phyloP scores from a whole-genome alignment of 53 echinoderm and acorn worm genomes.

The Antedon mediterranea region DNA sequence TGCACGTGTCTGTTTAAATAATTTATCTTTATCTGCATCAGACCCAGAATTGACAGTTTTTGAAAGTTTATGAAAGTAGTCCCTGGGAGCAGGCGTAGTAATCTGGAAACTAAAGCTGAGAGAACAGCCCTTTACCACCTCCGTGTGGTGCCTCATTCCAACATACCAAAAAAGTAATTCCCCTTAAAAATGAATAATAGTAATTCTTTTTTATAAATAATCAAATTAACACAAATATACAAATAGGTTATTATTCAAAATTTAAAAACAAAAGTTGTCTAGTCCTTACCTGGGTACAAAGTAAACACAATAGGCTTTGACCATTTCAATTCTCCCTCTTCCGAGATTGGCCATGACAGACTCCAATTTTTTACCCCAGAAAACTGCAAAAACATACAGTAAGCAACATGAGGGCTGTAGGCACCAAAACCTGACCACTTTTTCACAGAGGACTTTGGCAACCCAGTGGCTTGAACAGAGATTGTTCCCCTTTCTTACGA shows the following conservation, averaged over 20 bases:
- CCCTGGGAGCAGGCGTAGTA: slow-evolving; percentile 49
- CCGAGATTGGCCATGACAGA: slow-evolving; percentile 73
- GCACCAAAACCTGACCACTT: too few species aligned
- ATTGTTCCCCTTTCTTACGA: too few species aligned
- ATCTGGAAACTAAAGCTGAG: slow-evolving; percentile 69
- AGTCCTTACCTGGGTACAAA: slow-evolving; percentile 62
- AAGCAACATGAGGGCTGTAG: background rate
- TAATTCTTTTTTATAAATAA: too few species aligned
- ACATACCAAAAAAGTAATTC: slow-evolving; percentile 75
- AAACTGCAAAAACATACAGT: slow-evolving; percentile 21
- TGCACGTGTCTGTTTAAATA: slow-evolving; percentile 16
- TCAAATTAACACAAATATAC: too few species aligned
- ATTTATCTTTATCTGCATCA: slow-evolving; percentile 11
- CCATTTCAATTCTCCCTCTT: slow-evolving; percentile 39
- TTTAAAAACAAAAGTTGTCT: too few species aligned
- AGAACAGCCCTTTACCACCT: slow-evolving; percentile 75
- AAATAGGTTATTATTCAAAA: too few species aligned
- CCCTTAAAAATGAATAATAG: slow-evolving; percentile 18
- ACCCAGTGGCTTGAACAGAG: too few species aligned
- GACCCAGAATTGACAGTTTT: slow-evolving; percentile 22
- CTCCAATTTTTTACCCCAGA: slow-evolving; percentile 86
- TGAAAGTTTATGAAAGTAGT: slow-evolving; percentile 37
- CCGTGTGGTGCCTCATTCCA: slow-evolving; percentile 69
- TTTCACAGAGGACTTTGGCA: too few species aligned
- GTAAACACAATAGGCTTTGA: slow-evolving; percentile 59